Evolutionary conservation across 2,113 vertebrate species (phyloP), one percentile per base, ranked within the genome.

Genomic region (Ifrita kowaldi): DNA sequence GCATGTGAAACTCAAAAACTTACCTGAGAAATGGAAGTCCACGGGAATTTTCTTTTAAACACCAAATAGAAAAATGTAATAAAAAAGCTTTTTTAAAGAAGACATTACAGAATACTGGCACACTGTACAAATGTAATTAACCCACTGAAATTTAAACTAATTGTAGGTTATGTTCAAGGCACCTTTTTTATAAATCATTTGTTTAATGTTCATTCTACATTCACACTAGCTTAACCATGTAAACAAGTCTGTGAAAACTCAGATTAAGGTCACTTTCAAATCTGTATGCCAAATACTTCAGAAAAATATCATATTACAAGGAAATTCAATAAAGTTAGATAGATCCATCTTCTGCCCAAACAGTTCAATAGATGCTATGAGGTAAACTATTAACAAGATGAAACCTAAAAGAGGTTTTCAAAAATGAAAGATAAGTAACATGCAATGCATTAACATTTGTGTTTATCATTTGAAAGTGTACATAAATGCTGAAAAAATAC

Each of bases 11-110:
- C 39, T 78, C 52, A 88, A 70, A 86, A 81, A 84, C 85, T 94
- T 96, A 96, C 88, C 93, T 96, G 96, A 94, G 92, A 96, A 92
- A 71, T 46, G 22, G 68, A 90, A 89, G 56, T 70, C 46, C 71
- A 84, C 0, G 4, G n/a, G 76, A 7, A 19, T 19, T 35, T 39
- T 53, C 65, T 80, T 79, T 77, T 41, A 57, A 85, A 91, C 26
- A 84, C 13, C 56, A 70, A 88, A 81, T 9, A 88, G 47, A 84
- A 88, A 94, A 90, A 86, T 24, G 24, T 41, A 88, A 52, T 26
- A 56, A 84, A 95, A 88, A 42, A n/a, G 9, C 23, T 37, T 33
- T 92, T 84, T 88, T 56, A 76, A 60, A 59, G 16, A 94, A 81
- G 32, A 93, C 22, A 59, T 80, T 92, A 79, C 20, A 81, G 73